These are phyloP conservation scores for Hippolais icterina DNA, from an alignment of 2,113 vertebrate species.

Conservation along the genomic window DNA sequence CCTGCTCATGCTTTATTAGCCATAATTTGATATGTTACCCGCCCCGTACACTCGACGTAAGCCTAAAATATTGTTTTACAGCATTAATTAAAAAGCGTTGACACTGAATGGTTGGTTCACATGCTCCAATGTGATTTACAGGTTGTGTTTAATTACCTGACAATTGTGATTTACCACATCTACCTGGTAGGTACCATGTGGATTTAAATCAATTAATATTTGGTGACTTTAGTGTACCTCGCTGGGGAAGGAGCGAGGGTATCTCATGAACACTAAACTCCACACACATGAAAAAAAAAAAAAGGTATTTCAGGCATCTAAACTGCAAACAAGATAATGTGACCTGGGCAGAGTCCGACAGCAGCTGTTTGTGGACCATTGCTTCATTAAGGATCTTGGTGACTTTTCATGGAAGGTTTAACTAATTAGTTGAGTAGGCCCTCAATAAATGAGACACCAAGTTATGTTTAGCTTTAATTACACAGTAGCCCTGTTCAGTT, in stretches of 20 bases:
- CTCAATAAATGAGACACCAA: constrained; percentile 3
- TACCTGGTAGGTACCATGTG: background rate
- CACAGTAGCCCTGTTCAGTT: background rate
- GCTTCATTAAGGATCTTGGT: constrained; percentile 18
- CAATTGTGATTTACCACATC: constrained; percentile 17
- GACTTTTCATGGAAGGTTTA: constrained; percentile 31
- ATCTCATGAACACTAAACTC: background rate
- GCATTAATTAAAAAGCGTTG: constrained; percentile 10
- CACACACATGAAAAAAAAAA: background rate
- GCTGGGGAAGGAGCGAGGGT: background rate
- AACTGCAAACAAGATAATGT: constrained; percentile 64
- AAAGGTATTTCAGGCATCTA: constrained; percentile 19
- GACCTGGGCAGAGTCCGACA: constrained; percentile 33
- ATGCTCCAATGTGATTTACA: background rate
- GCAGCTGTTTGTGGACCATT: constrained; percentile 11
- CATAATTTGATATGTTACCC: background rate
- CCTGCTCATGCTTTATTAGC: constrained; percentile 8
- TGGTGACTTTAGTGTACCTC: background rate
- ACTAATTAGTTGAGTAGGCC: constrained; percentile 31
- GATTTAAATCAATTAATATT: background rate
- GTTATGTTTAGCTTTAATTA: constrained; percentile 39
- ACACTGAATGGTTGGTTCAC: background rate
- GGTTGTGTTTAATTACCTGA: constrained; percentile 5
- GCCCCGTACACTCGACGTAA: background rate
- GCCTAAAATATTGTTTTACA: constrained; percentile 45